phyloP scores from a whole-genome alignment of 2,113 vertebrate genomes.

The Riparia riparia region DNA sequence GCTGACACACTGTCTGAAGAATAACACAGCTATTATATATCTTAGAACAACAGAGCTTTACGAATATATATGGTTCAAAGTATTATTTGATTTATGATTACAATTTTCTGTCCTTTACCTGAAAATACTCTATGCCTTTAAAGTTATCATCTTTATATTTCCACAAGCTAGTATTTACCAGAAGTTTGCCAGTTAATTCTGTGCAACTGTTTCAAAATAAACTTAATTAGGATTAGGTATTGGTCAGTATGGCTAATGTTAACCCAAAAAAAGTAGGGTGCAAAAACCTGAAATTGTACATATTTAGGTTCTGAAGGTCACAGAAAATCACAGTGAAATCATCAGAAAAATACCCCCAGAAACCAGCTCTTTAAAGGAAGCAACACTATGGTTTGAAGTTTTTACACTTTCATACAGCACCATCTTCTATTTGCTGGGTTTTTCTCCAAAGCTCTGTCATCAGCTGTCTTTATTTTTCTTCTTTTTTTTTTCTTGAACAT shows the following conservation, averaged over 20 bases:
- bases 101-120: not conserved
- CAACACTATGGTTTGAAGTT: not conserved
- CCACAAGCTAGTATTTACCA: not conserved
- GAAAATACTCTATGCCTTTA: not conserved
- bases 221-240: not conserved
- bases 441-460: not conserved
- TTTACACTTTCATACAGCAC: not conserved
- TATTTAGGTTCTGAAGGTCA: not conserved
- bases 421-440: accelerated
- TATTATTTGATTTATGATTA: not conserved
- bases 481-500: not conserved
- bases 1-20: not conserved
- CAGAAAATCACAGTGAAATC: not conserved
- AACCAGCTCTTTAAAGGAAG: not conserved
- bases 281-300: not conserved
- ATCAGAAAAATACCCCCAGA: accelerated
- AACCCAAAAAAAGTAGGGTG: not conserved
- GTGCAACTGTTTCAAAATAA: not conserved
- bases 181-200: not conserved
- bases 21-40: not conserved
- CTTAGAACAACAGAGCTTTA: not conserved
- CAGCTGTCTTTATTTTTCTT: not conserved
- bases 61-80: not conserved
- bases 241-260: not conserved
- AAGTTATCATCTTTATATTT: not conserved